Conservation (phyloP, 2,113 vertebrate species). For the Aplodontia rufa region DNA sequence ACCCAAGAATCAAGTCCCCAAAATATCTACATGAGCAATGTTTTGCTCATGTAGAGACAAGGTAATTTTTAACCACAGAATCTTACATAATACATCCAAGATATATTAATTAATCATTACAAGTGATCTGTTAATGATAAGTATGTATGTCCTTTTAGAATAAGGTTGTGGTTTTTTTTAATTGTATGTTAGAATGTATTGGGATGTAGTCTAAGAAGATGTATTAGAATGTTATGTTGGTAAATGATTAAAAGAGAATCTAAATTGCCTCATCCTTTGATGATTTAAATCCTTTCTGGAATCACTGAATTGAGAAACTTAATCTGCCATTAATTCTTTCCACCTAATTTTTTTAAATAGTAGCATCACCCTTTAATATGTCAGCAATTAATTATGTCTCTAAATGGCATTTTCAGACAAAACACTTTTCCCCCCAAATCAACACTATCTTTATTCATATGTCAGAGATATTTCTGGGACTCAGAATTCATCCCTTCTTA, state of each 20-base stretch:
- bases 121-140: constrained; percentile 62
- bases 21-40: neutral
- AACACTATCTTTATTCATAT: constrained; percentile 30
- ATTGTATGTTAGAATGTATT: constrained; percentile 44
- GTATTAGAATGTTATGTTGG: constrained; percentile 48
- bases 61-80: constrained; percentile 57
- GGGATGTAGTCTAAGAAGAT: constrained; percentile 34
- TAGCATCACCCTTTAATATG: constrained; percentile 57
- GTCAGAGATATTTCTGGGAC: constrained; percentile 17
- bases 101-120: constrained; percentile 57
- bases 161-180: neutral
- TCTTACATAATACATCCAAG: neutral
- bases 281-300: constrained; percentile 51
- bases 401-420: constrained; percentile 50
- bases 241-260: constrained; percentile 62
- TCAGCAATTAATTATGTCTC: constrained; percentile 69
- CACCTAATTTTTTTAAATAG: constrained; percentile 49
- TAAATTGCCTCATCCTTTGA: constrained; percentile 57
- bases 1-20: neutral
- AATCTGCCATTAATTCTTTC: constrained; percentile 66
- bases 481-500: neutral
- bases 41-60: constrained; percentile 39
- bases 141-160: constrained; percentile 32
- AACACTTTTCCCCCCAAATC: neutral
- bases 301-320: constrained; percentile 64